Evolutionary conservation across 92 coral and sea anemone species (phyloP).

Genomic region (Paragorgia papillata): DNA sequence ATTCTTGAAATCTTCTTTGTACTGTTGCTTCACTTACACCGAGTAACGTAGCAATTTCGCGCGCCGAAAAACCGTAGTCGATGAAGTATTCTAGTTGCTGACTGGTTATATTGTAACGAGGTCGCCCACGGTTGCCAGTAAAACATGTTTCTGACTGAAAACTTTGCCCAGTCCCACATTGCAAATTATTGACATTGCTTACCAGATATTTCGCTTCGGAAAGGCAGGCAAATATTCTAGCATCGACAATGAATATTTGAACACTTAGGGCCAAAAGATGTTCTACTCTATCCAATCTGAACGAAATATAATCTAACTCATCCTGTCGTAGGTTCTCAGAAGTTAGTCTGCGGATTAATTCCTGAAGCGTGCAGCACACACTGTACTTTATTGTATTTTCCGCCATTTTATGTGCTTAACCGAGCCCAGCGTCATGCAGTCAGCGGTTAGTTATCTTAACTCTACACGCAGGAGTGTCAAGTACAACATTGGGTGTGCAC

Average conservation of each 20-base stretch:
- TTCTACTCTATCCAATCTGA: conserved; percentile 40
- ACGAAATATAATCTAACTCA: conserved; percentile 33
- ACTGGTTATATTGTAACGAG: too few species aligned
- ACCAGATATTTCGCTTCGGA: conserved; percentile 46
- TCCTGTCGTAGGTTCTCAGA: conserved; percentile 15
- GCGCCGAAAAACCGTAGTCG: too few species aligned
- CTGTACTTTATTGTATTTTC: conserved; percentile 5
- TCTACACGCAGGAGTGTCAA: too few species aligned
- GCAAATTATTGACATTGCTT: conserved; percentile 11
- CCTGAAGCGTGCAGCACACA: conserved; percentile 23
- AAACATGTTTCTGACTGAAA: conserved; percentile 40
- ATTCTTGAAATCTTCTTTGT: too few species aligned
- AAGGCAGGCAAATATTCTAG: conserved; percentile 30
- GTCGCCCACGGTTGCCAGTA: too few species aligned
- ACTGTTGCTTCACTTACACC: too few species aligned
- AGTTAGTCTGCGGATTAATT: conserved; percentile 33
- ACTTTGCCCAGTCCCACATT: neutral
- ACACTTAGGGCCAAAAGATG: conserved; percentile 20
- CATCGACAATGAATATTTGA: conserved; percentile 12
- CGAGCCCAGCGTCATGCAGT: too few species aligned
- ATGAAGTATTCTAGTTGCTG: too few species aligned
- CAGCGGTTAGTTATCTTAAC: too few species aligned
- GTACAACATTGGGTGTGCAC: too few species aligned
- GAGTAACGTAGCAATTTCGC: too few species aligned
- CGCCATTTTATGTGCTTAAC: too few species aligned